A percentile compares a stretch with the other conserved stretches of the same genome.
Conservation (phyloP, 2,113 vertebrate genomes). For the Probosciger aterrimus region DNA sequence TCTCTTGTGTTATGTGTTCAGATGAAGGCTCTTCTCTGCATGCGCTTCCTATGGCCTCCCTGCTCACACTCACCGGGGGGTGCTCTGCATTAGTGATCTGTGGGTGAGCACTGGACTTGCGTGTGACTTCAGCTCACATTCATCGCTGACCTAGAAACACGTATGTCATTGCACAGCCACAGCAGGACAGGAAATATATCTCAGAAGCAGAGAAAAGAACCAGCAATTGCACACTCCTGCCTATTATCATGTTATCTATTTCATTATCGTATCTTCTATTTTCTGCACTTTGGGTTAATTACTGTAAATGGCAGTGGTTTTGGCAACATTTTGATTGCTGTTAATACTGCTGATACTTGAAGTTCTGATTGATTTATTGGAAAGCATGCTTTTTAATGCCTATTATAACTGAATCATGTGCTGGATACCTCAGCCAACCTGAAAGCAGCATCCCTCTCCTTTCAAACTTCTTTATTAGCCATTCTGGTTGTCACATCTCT, state of each 20-base stretch:
- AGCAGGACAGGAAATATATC: conserved; percentile 18
- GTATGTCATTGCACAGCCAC: background rate
- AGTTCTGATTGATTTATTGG: background rate
- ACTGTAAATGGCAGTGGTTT: rapidly evolving
- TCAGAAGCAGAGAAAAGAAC: background rate
- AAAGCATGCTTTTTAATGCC: background rate
- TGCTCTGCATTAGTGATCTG: rapidly evolving
- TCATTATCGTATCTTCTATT: background rate
- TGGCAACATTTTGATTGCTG: background rate
- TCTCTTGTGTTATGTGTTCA: background rate
- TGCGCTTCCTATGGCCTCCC: rapidly evolving
- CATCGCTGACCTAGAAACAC: conserved; percentile 25
- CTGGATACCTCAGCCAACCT: background rate
- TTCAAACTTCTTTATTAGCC: background rate
- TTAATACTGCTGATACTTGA: background rate
- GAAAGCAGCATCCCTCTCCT: background rate
- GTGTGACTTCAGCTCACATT: background rate
- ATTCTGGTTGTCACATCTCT: background rate
- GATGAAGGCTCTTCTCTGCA: background rate
- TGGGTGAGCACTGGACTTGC: background rate
- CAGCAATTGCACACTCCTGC: background rate
- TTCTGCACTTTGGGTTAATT: background rate
- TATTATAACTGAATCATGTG: rapidly evolving
- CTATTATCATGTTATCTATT: background rate
- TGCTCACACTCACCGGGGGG: rapidly evolving